Evolutionary conservation across 2,113 vertebrate genomes (phyloP).

Genomic region (Pituophis catenifer): DNA sequence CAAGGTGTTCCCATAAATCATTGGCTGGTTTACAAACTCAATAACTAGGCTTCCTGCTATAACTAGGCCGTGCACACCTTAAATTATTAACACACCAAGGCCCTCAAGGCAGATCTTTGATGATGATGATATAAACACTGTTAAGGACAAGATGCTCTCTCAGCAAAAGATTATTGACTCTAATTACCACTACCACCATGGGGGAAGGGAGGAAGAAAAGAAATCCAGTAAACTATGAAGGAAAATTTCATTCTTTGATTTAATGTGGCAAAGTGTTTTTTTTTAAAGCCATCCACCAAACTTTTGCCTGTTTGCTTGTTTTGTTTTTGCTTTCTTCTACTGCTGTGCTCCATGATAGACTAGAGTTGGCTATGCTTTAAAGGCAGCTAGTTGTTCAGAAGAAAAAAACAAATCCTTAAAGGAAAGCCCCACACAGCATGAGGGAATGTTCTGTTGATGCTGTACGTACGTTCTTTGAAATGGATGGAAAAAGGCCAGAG

Average conservation of each 20-base stretch:
- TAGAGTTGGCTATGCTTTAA: slow-evolving; percentile 59
- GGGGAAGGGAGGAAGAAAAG: slow-evolving; percentile 57
- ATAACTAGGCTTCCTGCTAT: slow-evolving; percentile 95
- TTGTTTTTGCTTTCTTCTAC: slow-evolving; percentile 34
- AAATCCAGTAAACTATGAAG: slow-evolving; percentile 78
- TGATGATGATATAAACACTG: slow-evolving; percentile 90
- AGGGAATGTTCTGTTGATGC: slow-evolving; percentile 60
- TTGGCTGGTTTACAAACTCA: slow-evolving; percentile 97
- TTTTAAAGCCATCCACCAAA: slow-evolving; percentile 16
- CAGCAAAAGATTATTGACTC: slow-evolving; percentile 97
- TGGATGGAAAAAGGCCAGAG: slow-evolving; percentile 70
- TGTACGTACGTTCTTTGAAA: slow-evolving; percentile 63
- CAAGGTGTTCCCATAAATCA: slow-evolving; percentile 97
- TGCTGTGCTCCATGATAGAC: slow-evolving; percentile 37
- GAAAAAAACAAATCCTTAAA: slow-evolving; percentile 51
- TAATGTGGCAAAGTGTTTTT: slow-evolving; percentile 74
- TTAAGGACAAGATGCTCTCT: slow-evolving; percentile 94
- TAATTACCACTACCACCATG: slow-evolving; percentile 94
- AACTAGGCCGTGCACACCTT: slow-evolving; percentile 90
- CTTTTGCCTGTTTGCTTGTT: slow-evolving; percentile 52
- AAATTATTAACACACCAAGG: slow-evolving; percentile 96
- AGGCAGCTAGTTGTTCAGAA: slow-evolving; percentile 63
- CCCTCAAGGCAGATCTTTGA: slow-evolving; percentile 97
- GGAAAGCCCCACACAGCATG: slow-evolving; percentile 42
- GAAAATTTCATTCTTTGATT: slow-evolving; percentile 79